Evolutionary conservation across 2,113 vertebrate species (phyloP).

Genomic region (Axis porcinus): DNA sequence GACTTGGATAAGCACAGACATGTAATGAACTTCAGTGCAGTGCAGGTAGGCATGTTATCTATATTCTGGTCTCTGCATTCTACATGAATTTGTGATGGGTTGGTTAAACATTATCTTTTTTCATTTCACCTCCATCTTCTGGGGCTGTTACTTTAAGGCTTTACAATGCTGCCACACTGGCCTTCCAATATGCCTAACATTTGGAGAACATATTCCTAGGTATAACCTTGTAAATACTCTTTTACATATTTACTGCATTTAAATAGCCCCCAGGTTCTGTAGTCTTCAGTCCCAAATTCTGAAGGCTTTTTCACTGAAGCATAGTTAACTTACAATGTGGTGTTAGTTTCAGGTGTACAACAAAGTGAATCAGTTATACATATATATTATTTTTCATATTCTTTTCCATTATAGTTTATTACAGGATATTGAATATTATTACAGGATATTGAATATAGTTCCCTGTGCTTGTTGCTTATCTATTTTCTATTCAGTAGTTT

Average conservation of each 20-base stretch:
- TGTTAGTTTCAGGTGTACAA: not conserved
- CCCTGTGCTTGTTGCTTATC: not conserved
- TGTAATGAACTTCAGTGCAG: not conserved
- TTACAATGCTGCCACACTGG: not conserved
- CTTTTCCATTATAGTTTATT: not conserved
- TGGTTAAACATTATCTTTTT: not conserved
- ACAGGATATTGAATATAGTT: not conserved
- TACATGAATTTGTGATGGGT: not conserved
- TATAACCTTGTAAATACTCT: not conserved
- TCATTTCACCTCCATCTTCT: not conserved
- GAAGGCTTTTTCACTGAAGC: not conserved
- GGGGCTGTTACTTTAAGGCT: not conserved
- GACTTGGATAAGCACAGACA: not conserved
- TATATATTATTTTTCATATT: not conserved
- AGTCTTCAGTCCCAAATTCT: not conserved
- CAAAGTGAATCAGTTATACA: not conserved
- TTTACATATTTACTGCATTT: not conserved
- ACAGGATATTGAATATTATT: not conserved
- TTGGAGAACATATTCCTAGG: not conserved
- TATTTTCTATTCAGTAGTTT: not conserved
- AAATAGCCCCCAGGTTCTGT: not conserved
- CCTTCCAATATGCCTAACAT: not conserved
- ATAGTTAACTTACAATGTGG: not conserved
- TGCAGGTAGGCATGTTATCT: not conserved
- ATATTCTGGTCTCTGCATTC: not conserved